Evolutionary conservation across 2,797 vertebrate genomes (phyloP).

Genomic region (Hippocampus kuda): DNA sequence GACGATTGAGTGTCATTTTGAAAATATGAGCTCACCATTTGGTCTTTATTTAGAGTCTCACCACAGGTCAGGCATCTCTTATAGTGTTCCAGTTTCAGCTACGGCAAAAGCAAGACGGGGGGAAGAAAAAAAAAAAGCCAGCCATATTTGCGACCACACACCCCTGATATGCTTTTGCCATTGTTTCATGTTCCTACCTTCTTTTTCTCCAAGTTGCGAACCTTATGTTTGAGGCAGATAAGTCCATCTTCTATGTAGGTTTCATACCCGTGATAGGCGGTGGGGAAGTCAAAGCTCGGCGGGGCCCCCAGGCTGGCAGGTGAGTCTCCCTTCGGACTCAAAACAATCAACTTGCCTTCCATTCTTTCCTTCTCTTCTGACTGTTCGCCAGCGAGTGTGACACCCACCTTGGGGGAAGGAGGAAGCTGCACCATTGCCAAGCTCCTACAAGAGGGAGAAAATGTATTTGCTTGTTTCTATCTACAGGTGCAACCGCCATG

Average conservation of each 20-base stretch:
- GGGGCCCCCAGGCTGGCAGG: constrained; percentile 46
- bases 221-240: constrained; percentile 93
- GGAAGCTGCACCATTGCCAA: constrained; percentile 81
- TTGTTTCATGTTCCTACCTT: constrained; percentile 69
- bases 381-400: constrained; percentile 54
- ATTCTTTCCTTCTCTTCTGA: constrained; percentile 51
- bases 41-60: constrained; percentile 82
- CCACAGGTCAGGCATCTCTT: constrained; percentile 76
- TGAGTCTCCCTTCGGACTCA: constrained; percentile 43
- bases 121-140: neutral
- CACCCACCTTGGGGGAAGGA: constrained; percentile 54
- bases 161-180: neutral
- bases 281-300: constrained; percentile 54
- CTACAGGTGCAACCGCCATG: neutral
- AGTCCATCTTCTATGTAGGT: constrained; percentile 89
- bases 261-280: constrained; percentile 80
- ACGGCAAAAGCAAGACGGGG: constrained; percentile 2
- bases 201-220: constrained; percentile 96
- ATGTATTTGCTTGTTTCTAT: neutral
- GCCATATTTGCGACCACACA: neutral
- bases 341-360: constrained; percentile 14
- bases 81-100: constrained; percentile 91
- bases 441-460: constrained; percentile 4
- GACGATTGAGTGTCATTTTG: accelerated
- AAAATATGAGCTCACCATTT: constrained; percentile 69